Conservation (phyloP, 2,113 vertebrate species). For the Epinephelus lanceolatus region DNA sequence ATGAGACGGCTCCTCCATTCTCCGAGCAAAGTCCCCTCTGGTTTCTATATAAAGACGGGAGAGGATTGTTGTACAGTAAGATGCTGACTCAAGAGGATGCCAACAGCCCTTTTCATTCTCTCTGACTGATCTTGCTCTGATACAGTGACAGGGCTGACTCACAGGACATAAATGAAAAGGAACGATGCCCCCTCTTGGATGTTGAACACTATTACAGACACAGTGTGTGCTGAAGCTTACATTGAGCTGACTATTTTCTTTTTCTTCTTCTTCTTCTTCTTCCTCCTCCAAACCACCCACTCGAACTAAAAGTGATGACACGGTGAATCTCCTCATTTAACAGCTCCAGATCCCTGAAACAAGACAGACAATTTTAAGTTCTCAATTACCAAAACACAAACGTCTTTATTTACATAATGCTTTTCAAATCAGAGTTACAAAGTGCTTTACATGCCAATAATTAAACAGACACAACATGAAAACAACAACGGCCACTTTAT, state of each 20-base stretch:
- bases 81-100: conserved; percentile 31
- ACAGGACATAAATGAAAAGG: neutral
- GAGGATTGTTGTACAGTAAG: neutral
- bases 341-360: conserved; percentile 29
- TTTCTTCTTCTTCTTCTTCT: conserved; percentile 12
- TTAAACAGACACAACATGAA: no score
- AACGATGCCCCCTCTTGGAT: conserved; percentile 47
- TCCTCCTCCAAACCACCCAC: conserved; percentile 22
- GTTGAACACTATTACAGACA: neutral
- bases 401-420: no score
- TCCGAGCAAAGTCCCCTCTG: neutral
- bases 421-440: no score
- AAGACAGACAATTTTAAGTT: neutral
- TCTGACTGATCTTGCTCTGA: conserved; percentile 3
- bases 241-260: neutral
- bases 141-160: neutral
- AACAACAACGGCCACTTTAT: no score
- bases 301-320: conserved; percentile 45
- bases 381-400: neutral
- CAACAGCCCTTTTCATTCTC: conserved; percentile 1
- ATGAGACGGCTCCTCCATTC: neutral
- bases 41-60: conserved; percentile 27
- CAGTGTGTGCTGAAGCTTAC: conserved; percentile 33
- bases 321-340: conserved; percentile 63
- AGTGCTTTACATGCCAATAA: no score